Conservation (phyloP, 1,140 invertebrate genomes). For the Brachionus koreanus region DNA sequence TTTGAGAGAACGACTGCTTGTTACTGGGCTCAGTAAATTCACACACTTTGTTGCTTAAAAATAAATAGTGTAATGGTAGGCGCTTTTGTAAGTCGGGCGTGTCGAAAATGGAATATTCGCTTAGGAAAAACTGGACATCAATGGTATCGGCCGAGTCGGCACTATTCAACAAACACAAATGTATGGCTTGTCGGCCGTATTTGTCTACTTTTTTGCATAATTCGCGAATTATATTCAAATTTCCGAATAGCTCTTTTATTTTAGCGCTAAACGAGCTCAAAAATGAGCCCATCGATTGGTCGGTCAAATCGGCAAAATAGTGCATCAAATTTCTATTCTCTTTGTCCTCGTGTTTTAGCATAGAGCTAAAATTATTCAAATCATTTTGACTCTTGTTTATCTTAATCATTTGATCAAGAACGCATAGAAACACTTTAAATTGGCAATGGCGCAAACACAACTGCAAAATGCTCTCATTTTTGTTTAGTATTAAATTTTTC, state of each 20-base stretch:
- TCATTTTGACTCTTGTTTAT: neutral
- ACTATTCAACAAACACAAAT: constrained; percentile 9
- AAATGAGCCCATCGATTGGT: neutral
- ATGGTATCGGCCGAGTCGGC: neutral
- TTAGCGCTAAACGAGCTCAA: neutral
- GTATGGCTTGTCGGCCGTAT: neutral
- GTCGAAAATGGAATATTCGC: constrained; percentile 50
- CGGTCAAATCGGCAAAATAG: neutral
- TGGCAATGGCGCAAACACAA: neutral
- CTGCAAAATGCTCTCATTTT: constrained; percentile 12
- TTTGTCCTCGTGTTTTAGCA: constrained; percentile 7
- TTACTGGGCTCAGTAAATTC: constrained; percentile 44
- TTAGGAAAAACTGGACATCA: constrained; percentile 49
- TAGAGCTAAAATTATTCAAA: neutral
- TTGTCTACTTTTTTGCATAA: neutral
- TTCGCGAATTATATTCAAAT: neutral
- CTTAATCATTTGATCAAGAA: neutral
- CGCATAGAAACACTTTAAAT: neutral
- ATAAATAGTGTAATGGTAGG: constrained; percentile 47
- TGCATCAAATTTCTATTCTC: neutral
- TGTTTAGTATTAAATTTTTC: neutral
- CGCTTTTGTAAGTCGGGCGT: constrained; percentile 47
- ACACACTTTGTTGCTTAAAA: constrained; percentile 49
- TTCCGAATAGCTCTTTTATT: neutral
- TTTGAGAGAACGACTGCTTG: constrained; percentile 46